phyloP scores from a whole-genome alignment of 2,113 vertebrate genomes.

The Daphoenositta chrysoptera region DNA sequence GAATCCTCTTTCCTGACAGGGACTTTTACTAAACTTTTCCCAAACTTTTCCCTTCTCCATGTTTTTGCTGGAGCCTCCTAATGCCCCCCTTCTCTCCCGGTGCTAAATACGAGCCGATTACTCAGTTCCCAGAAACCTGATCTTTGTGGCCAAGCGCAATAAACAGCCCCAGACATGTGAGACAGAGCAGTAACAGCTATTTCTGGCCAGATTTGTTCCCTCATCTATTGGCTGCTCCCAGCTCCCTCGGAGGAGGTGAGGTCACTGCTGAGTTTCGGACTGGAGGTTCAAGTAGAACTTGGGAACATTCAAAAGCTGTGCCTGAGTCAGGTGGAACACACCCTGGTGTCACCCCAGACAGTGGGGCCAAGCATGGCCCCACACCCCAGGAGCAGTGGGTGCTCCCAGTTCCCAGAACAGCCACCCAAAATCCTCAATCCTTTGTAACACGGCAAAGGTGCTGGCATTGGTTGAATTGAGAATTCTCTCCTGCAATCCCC shows the following conservation, averaged over 20 bases:
- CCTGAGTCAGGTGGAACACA: background rate
- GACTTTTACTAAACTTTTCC: background rate
- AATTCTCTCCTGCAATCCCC: background rate
- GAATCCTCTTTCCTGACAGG: background rate
- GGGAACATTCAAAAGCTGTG: background rate
- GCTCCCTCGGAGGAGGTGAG: background rate
- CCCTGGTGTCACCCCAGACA: background rate
- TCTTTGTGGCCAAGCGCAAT: background rate
- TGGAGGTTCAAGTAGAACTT: background rate
- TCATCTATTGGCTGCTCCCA: background rate
- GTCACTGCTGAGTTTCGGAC: background rate
- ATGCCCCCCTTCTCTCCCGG: background rate
- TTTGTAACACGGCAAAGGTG: background rate
- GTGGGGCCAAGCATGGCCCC: accelerated
- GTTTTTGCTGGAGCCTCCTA: background rate
- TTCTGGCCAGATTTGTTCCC: background rate
- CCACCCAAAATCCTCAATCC: background rate
- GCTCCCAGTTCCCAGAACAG: background rate
- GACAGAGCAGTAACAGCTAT: background rate
- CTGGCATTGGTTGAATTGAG: background rate
- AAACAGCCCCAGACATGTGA: background rate
- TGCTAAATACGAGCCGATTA: background rate
- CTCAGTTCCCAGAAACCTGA: conserved; percentile 9
- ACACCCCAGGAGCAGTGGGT: background rate
- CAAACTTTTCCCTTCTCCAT: background rate